Evolutionary conservation across 2,113 vertebrate genomes (phyloP), one percentile per base, ranked within the genome.

Genomic region (Pterocles orientalis): DNA sequence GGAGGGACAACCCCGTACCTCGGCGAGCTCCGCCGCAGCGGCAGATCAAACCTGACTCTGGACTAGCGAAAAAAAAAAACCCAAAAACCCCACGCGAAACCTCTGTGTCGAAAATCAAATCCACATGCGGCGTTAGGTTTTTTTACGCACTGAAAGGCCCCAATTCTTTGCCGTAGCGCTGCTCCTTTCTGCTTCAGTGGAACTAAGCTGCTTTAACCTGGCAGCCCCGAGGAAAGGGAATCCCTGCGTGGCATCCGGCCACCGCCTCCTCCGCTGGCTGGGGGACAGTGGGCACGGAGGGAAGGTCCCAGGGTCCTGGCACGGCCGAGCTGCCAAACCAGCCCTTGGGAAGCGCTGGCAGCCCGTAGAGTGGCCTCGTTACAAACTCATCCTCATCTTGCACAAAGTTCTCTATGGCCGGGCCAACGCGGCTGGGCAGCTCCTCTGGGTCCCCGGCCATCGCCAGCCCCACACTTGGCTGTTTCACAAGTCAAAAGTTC

Each of bases 201-300:
- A 82, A 94, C 70, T 57, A 45, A 93, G 75, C 90, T 70, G 77
- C 80, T 94, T 82, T 82, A 94, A 96, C 92, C 93, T 92, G 95
- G 95, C 94, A 96, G 94, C 88, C 94, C 95, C 2, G 66, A 92
- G 94, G 88, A 94, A 96, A 95, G 95, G 97, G 96, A 97, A 97
- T 97, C 96, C 97, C 97, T 68, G 76, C 24, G 47, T 97, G 97
- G 97, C 97, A 97, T 43, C 50, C 34, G 50, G 96, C 97, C 97
- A 94, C 88, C 66, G 17, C 86, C 82, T 96, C 94, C 95, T 95
- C 95, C 34, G 53, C 96, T 96, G 92, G 95, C 95, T 45, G 88
- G 86, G 93, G 93, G 77, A 97, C 91, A 94, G 86, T 94, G 92
- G 91, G 93, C 82, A 82, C 31, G 66, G 92, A 7, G 1, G 66